Base-by-base conservation (phyloP, 1,140 invertebrate species). In the Chionoecetes opilio region DNA sequence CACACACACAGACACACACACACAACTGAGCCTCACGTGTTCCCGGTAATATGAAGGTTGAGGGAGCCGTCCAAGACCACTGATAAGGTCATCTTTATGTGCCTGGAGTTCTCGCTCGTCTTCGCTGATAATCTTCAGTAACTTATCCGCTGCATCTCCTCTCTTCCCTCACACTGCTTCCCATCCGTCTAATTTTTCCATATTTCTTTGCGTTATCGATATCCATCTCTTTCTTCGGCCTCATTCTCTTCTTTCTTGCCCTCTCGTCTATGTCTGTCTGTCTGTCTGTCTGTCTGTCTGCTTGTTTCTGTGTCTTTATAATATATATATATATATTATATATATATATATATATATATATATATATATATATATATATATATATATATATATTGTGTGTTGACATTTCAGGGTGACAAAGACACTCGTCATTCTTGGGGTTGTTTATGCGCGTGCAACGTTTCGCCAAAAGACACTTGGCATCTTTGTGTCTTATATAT, bases 161-260 rank as follows among this genome's bases (percentile, higher is more conserved):
- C 75, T 41, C 82, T 37, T 91, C 90, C 38, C 89, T 95, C 94
- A 91, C 84, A 17, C 75, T 34, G 29, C 84, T 38, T 95, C 90
- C n/a, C 82, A 35, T 37, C 32, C 82, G 90, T 91, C 87, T 90
- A 89, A 86, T 85, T 92, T 46, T 95, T 92, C 89, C 53, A 86
- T 89, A 91, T 91, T 94, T 92, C 41, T 92, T 34, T 31, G 75
- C 9, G 89, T 92, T 95, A 91, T 91, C 93, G 38, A 63, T 75
- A 38, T 26, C 41, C 82, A 94, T 94, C 88, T 94, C 75, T 92
- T n/a, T 75, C 75, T 46, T 75, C 29, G 11, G n/a, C 34, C 90
- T 63, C 17, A 21, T 91, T 91, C 46, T 63, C 75, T 63, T 35
- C 32, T 38, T 82, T 82, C 34, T 37, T 26, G 35, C 82, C 29